phyloP scores from a whole-genome alignment of 2,113 vertebrate genomes.

The Seriola aureovittata region DNA sequence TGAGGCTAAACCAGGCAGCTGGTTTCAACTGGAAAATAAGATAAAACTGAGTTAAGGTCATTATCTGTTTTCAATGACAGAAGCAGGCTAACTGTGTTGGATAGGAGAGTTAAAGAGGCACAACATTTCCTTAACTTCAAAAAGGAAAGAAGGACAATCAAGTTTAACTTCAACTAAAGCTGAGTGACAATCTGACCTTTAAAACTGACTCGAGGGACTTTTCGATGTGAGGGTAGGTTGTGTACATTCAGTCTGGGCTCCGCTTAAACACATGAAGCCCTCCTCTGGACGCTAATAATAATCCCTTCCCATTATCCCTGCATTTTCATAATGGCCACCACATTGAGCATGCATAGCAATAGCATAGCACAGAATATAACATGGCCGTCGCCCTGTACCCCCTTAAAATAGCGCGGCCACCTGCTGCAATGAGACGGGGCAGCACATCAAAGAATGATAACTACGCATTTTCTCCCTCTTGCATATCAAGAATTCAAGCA shows the following conservation, averaged over 20 bases:
- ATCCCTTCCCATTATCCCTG: slow-evolving; percentile 49
- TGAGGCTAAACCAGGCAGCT: slow-evolving; percentile 47
- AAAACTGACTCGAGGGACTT: slow-evolving; percentile 27
- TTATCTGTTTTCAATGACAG: slow-evolving; percentile 47
- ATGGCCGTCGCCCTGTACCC: slow-evolving; percentile 27
- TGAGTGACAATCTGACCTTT: slow-evolving; percentile 38
- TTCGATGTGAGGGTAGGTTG: slow-evolving; percentile 48
- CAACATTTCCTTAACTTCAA: slow-evolving; percentile 57
- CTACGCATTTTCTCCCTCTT: slow-evolving; percentile 70
- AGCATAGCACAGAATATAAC: slow-evolving; percentile 21
- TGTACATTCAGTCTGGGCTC: slow-evolving; percentile 74
- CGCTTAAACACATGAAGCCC: slow-evolving; percentile 24
- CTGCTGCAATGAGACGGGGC: slow-evolving; percentile 45
- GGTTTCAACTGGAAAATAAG: slow-evolving; percentile 44
- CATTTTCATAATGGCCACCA: slow-evolving; percentile 40
- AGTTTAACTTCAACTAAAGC: slow-evolving; percentile 32
- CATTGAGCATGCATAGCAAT: slow-evolving; percentile 70
- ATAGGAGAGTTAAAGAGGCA: slow-evolving; percentile 77
- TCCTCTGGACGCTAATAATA: slow-evolving; percentile 44
- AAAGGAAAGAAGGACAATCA: slow-evolving; percentile 50
- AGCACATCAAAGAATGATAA: slow-evolving; percentile 59
- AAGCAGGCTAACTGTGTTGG: slow-evolving; percentile 53
- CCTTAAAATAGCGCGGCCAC: slow-evolving; percentile 28
- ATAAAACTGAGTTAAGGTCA: slow-evolving; percentile 48
- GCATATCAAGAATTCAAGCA: slow-evolving; percentile 87